phyloP scores from a whole-genome alignment of 2,113 vertebrate genomes.

The Herpailurus yagouaroundi region DNA sequence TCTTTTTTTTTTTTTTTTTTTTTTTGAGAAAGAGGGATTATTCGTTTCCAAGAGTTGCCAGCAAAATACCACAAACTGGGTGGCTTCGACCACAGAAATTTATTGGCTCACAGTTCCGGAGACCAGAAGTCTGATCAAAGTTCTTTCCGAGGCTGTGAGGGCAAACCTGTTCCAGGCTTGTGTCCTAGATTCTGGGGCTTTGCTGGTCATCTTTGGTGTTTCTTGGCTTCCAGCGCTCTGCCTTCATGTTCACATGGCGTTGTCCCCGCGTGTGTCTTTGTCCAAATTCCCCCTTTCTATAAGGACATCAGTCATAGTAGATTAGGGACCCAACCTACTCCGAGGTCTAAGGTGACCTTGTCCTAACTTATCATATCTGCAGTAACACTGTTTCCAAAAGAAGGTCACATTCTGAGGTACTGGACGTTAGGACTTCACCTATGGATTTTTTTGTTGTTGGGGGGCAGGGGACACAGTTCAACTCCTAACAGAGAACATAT shows the following conservation, averaged over 20 bases:
- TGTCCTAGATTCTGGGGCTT: neutral
- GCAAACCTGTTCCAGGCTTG: rapidly evolving
- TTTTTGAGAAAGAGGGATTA: neutral
- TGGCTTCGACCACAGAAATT: neutral
- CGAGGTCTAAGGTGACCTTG: neutral
- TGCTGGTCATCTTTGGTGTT: neutral
- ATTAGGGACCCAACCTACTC: neutral
- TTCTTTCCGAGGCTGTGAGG: neutral
- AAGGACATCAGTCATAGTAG: neutral
- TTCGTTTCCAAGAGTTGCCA: neutral
- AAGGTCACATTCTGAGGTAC: neutral
- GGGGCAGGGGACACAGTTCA: neutral
- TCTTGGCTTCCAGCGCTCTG: neutral
- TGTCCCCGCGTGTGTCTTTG: neutral
- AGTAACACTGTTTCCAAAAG: neutral
- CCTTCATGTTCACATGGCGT: neutral
- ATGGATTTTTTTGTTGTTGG: neutral
- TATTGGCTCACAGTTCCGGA: neutral
- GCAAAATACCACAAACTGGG: neutral
- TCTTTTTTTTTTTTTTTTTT: neutral
- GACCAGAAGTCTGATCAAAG: neutral
- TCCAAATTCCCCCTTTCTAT: neutral
- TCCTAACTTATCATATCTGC: neutral
- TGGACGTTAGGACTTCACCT: neutral
- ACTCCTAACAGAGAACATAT: neutral